Percentiles rank a stretch among this genome's conserved stretches.
Conservation (phyloP, 2,113 vertebrate genomes). For the Phrynosoma platyrhinos region DNA sequence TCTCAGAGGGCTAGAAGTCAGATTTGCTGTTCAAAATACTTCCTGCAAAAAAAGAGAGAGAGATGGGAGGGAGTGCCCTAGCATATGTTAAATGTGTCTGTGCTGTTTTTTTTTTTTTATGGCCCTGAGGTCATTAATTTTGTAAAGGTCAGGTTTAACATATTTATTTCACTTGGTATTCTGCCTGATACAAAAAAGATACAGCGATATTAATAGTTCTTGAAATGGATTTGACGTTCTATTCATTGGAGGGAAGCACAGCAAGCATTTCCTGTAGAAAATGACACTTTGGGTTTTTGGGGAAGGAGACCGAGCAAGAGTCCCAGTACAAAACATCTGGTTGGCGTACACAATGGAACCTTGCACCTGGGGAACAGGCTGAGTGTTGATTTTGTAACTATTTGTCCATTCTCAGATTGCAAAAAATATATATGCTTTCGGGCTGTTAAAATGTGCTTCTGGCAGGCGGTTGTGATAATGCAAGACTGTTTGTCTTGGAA, state of each 20-base stretch:
- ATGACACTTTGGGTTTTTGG: conserved; percentile 63
- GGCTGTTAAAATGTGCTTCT: conserved; percentile 64
- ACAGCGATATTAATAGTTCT: conserved; percentile 63
- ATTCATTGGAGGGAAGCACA: conserved; percentile 59
- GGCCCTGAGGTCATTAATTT: conserved; percentile 52
- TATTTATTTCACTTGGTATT: conserved; percentile 68
- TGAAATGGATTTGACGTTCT: conserved; percentile 65
- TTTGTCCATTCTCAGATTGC: conserved; percentile 67
- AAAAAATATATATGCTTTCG: conserved; percentile 62
- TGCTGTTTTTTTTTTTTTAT: conserved; percentile 23
- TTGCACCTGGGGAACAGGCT: conserved; percentile 73
- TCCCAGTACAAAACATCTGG: conserved; percentile 78
- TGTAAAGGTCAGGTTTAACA: conserved; percentile 72
- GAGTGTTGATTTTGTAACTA: conserved; percentile 75
- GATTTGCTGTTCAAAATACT: not conserved
- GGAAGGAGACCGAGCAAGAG: conserved; percentile 44
- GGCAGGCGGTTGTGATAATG: conserved; percentile 76
- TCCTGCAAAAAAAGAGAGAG: not conserved
- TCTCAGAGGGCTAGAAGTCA: accelerated
- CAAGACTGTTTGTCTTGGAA: conserved; percentile 77
- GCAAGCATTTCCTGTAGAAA: conserved; percentile 60
- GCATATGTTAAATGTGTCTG: not conserved
- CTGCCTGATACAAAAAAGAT: conserved; percentile 59
- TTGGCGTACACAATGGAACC: conserved; percentile 76
- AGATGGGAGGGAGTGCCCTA: not conserved